Conservation (phyloP, 2,797 vertebrate species). For the Malacoraja senta region DNA sequence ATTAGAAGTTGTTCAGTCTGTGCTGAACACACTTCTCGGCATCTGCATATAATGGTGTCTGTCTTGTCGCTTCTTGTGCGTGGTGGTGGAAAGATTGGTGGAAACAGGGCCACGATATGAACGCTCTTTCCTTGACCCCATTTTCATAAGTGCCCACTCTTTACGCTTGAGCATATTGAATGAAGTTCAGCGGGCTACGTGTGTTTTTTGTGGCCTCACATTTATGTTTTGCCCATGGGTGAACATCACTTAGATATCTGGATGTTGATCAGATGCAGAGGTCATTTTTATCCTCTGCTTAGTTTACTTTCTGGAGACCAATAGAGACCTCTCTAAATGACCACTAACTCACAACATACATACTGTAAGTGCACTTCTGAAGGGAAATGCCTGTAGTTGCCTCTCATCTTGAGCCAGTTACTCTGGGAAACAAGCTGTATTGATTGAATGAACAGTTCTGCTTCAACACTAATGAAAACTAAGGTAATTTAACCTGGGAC, state of each 20-base stretch:
- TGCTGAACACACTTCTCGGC: too few relatives aligned
- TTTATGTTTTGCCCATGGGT: background rate
- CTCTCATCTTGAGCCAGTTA: background rate
- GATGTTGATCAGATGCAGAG: background rate
- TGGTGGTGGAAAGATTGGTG: too few relatives aligned
- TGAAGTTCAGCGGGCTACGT: background rate
- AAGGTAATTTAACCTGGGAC: conserved; percentile 28
- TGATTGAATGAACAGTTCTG: conserved; percentile 22
- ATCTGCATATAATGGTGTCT: too few relatives aligned
- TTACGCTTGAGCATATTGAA: background rate
- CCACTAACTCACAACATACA: background rate
- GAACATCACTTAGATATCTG: background rate
- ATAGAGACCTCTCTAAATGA: background rate
- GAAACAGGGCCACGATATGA: too few relatives aligned
- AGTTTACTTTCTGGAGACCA: background rate
- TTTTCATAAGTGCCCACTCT: background rate
- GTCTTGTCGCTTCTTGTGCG: too few relatives aligned
- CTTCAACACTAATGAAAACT: conserved; percentile 4
- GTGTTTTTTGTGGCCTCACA: background rate
- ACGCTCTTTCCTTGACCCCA: too few relatives aligned
- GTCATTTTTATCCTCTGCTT: background rate
- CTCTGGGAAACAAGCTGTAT: background rate
- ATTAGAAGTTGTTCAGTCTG: too few relatives aligned
- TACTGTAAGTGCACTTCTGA: background rate
- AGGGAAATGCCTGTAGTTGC: background rate